These are phyloP conservation scores for Corythaixoides concolor DNA, from an alignment of 2,113 vertebrate species.

Conservation along the genomic window DNA sequence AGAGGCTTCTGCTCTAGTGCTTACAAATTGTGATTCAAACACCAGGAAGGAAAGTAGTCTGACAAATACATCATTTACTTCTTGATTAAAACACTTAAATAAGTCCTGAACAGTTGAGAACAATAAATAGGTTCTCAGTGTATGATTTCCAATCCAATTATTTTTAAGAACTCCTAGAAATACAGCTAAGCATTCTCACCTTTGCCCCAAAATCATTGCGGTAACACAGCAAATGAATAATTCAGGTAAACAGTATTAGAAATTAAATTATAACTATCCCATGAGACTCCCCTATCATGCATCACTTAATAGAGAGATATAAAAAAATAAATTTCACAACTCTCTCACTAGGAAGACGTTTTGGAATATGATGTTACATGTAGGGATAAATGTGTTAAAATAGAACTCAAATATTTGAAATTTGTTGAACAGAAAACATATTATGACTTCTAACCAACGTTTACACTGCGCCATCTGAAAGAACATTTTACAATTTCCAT, in stretches of 20 bases:
- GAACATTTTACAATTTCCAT: neutral
- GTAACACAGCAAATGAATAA: constrained; percentile 47
- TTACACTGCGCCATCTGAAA: neutral
- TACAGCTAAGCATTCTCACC: constrained; percentile 13
- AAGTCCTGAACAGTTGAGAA: constrained; percentile 42
- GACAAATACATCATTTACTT: constrained; percentile 39
- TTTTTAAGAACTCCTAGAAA: constrained; percentile 49
- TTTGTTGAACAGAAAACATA: neutral
- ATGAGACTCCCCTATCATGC: neutral
- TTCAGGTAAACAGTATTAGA: neutral
- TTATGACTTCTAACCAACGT: neutral
- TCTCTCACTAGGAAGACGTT: neutral
- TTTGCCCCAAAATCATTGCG: constrained; percentile 28
- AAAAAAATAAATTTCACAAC: neutral
- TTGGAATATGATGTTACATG: neutral
- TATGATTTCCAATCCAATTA: constrained; percentile 62
- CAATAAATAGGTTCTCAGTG: constrained; percentile 39
- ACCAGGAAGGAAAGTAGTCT: neutral
- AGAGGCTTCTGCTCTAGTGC: constrained; percentile 3
- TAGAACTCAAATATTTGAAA: neutral
- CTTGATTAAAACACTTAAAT: constrained; percentile 61
- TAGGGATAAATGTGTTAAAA: neutral
- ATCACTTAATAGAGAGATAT: neutral
- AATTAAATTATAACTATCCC: constrained; percentile 24
- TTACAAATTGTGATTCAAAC: constrained; percentile 29